Percentiles rank a stretch among this genome's conserved stretches.
Evolutionary conservation across 2,113 vertebrate genomes (phyloP).

Genomic region (Todiramphus chloris): DNA sequence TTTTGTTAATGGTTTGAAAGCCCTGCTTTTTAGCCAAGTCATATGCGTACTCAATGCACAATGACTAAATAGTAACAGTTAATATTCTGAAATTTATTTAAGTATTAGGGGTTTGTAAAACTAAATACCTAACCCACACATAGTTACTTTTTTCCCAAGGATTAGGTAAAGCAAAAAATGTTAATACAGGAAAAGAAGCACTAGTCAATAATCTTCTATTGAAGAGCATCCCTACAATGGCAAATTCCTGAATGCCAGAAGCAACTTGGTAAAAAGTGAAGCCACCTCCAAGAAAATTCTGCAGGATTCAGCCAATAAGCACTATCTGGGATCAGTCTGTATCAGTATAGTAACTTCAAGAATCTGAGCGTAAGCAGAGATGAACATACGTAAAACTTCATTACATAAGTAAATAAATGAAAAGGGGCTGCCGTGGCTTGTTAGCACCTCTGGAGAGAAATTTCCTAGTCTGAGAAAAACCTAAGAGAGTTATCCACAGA

Average conservation of each 20-base stretch:
- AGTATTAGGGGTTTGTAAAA: not conserved
- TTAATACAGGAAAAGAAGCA: not conserved
- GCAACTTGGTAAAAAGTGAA: not conserved
- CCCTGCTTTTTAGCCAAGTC: not conserved
- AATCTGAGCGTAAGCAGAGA: not conserved
- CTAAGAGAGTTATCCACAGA: not conserved
- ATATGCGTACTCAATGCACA: rapidly evolving
- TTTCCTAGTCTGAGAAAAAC: not conserved
- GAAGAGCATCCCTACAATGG: not conserved
- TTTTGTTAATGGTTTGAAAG: not conserved
- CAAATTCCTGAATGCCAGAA: not conserved
- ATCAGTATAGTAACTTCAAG: not conserved
- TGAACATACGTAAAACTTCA: not conserved
- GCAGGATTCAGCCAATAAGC: not conserved
- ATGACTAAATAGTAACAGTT: not conserved
- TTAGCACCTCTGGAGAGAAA: not conserved
- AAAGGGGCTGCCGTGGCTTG: not conserved
- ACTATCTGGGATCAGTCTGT: not conserved
- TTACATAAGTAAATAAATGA: not conserved
- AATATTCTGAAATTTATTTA: not conserved
- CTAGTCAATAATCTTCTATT: not conserved
- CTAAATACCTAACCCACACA: not conserved
- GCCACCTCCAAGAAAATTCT: not conserved
- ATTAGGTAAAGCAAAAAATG: not conserved
- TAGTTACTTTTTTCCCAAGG: not conserved